These are phyloP conservation scores for Timema podura DNA, from an alignment of 2,888 invertebrate species.

Conservation along the genomic window DNA sequence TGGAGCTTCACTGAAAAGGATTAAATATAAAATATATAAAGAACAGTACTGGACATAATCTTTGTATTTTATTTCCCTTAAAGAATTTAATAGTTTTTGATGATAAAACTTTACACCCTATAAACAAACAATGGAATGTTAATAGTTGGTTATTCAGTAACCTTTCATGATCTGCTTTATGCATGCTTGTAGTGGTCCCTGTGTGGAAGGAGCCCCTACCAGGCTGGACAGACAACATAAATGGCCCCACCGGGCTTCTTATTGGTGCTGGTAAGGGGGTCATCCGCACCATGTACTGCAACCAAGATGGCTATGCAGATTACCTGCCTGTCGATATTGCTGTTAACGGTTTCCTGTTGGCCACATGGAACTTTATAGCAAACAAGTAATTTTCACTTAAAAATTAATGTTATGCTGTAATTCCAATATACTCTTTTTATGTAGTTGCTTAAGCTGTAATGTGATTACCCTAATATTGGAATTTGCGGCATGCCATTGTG, in stretches of 20 bases:
- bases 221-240: conserved; percentile 92
- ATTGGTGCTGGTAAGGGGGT: conserved; percentile 83
- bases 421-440: too few relatives aligned
- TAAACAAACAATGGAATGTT: too few relatives aligned
- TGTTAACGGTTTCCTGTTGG: conserved; percentile 68
- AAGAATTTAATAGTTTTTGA: too few relatives aligned
- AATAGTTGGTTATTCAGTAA: too few relatives aligned
- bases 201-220: conserved; percentile 79
- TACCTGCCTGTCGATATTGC: conserved; percentile 77
- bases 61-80: too few relatives aligned
- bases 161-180: background rate
- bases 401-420: background rate
- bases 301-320: conserved; percentile 72
- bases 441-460: too few relatives aligned
- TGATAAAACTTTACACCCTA: too few relatives aligned
- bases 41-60: too few relatives aligned
- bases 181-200: conserved; percentile 66
- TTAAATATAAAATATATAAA: too few relatives aligned
- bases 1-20: too few relatives aligned
- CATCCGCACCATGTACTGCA: conserved; percentile 82
- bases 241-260: conserved; percentile 83
- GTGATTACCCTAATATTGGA: too few relatives aligned
- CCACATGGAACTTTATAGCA: conserved; percentile 61
- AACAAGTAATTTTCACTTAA: conserved; percentile 46
- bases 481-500: too few relatives aligned